Evolutionary conservation across 2,113 vertebrate species (phyloP).

Genomic region (Oenanthe oenanthe): DNA sequence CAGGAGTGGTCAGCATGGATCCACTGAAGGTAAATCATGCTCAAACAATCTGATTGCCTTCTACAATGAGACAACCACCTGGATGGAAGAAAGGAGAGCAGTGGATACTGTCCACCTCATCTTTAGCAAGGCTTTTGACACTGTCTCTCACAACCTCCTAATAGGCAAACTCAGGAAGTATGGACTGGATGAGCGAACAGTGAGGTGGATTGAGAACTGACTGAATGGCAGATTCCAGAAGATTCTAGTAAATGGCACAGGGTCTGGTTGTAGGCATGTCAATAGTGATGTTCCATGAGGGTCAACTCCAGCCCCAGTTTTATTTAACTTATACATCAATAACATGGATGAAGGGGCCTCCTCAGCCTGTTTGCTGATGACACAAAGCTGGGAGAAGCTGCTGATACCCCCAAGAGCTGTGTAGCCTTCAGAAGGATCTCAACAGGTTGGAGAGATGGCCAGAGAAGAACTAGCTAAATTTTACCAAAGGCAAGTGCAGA

Average conservation of each 20-base stretch:
- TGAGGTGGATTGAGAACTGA: neutral
- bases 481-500: no score
- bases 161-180: neutral
- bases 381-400: no score
- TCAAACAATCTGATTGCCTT: neutral
- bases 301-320: no score
- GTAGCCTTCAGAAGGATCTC: no score
- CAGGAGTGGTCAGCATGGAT: neutral
- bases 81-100: neutral
- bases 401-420: no score
- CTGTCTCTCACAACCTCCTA: neutral
- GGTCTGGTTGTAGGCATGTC: no score
- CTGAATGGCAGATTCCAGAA: neutral
- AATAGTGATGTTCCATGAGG: no score
- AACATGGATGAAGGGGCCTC: no score
- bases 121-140: neutral
- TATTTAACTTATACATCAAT: no score
- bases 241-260: neutral
- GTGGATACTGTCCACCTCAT: accelerated
- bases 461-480: no score
- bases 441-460: no score
- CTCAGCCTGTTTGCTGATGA: no score
- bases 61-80: neutral
- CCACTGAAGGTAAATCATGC: neutral
- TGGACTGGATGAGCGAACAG: neutral